phyloP scores from a whole-genome alignment of 1,140 invertebrate species.

The Cyphomyrmex costatus region DNA sequence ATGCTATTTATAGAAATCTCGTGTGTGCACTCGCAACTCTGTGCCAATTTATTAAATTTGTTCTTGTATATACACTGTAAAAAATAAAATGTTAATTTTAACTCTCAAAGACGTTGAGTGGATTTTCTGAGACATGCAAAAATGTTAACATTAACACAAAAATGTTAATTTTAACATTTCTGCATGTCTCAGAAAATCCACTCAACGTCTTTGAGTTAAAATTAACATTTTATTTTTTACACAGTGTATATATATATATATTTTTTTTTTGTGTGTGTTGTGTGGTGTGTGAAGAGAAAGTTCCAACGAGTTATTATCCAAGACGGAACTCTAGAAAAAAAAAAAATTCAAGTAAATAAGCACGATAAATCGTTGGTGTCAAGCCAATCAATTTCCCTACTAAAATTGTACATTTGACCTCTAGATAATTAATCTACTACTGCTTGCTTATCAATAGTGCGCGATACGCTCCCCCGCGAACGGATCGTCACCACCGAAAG shows the following conservation, averaged over 20 bases:
- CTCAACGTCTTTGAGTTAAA: too few relatives aligned
- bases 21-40: not conserved
- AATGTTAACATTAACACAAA: too few relatives aligned
- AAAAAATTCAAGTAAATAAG: not conserved
- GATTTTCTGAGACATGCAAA: too few relatives aligned
- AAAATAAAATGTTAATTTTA: too few relatives aligned
- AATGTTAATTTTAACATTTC: too few relatives aligned
- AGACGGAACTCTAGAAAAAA: not conserved
- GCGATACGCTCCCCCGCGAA: constrained; percentile 68
- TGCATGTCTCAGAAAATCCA: too few relatives aligned
- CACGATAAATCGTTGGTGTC: not conserved
- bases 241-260: too few relatives aligned
- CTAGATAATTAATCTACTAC: too few relatives aligned
- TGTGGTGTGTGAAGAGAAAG: not conserved
- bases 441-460: not conserved
- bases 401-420: not conserved
- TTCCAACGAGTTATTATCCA: not conserved
- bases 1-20: not conserved
- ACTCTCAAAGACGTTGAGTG: too few relatives aligned
- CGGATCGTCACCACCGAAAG: not conserved
- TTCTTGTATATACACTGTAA: not conserved
- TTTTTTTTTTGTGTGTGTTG: too few relatives aligned
- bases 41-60: not conserved
- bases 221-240: too few relatives aligned
- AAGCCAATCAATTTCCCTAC: not conserved